phyloP scores from a whole-genome alignment of 2,888 invertebrate species.

The Gryllus longicercus region DNA sequence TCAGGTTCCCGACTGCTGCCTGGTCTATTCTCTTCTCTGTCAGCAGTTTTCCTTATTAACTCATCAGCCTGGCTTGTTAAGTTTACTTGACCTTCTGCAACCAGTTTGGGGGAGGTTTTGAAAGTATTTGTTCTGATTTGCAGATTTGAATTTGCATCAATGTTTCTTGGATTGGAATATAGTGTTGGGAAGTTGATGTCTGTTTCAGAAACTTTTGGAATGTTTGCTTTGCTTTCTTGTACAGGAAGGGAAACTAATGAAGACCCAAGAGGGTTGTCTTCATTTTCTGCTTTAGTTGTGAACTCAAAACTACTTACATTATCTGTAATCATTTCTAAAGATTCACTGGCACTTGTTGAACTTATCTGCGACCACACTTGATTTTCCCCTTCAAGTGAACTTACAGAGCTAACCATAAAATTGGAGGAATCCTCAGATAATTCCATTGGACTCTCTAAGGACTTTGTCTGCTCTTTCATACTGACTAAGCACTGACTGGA shows the following conservation, averaged over 20 bases:
- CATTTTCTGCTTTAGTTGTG: not conserved
- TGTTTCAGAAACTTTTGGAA: not conserved
- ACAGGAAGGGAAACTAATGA: not conserved
- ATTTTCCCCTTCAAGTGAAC: constrained; percentile 3
- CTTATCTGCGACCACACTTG: constrained; percentile 20
- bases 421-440: constrained; percentile 20
- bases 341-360: constrained; percentile 23
- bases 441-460: constrained; percentile 20
- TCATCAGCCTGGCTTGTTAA: constrained; percentile 2
- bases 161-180: not conserved
- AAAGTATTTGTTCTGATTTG: not conserved
- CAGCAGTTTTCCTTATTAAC: not conserved
- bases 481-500: constrained; percentile 4
- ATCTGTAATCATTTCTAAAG: not conserved
- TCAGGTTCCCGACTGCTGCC: not conserved
- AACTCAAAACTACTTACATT: not conserved
- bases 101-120: not conserved
- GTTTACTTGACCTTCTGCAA: not conserved
- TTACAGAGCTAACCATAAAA: constrained; percentile 22
- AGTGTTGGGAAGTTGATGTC: not conserved
- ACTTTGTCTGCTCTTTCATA: constrained; percentile 11
- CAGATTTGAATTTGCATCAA: constrained; percentile 1
- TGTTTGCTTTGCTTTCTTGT: not conserved
- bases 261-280: not conserved
- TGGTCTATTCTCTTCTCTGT: not conserved